Base-by-base conservation (phyloP, 2,113 vertebrate genomes). In the Notothenia rossii region DNA sequence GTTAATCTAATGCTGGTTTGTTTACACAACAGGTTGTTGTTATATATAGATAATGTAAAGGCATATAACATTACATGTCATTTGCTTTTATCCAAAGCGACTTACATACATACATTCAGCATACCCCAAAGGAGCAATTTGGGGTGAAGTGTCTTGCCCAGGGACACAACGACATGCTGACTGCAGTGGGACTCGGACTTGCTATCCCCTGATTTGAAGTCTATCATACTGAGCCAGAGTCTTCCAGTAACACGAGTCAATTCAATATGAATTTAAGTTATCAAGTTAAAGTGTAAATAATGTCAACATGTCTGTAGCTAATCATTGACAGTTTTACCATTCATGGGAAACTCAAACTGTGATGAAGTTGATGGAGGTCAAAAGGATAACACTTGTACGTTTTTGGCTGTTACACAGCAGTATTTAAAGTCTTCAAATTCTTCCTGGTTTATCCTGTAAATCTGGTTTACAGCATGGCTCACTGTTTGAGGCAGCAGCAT, bases 211-310 rank as follows among this genome's bases (percentile, higher is more conserved):
- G 29, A 4, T 29, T 29, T 3, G 29, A 29, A 29, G 29, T 29
- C 3, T 3, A 29, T 29, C 29, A 29, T 29, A 25, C 25, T 25
- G 25, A 25, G 25, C 29, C 29, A 29, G 3, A 29, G 29, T 29
- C 29, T 29, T 29, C 29, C 29, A 29, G 3, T 29, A 29, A 29
- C 29, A 29, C 3, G 3, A 29, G 29, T 29, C 29, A 29, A 29
- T 29, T 29, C 0, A 3, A 29, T 29, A 29, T 29, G 29, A 29
- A 29, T 53, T 4, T 5, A 50, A 29, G 50, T 36, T 20, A n/a
- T 40, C 10, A 11, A 54, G 29, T 54, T 68, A 68, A 68, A 68
- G 12, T 12, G 40, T n/a, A 7, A 72, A 25, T 73, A 50, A 36
- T 11, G 12, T 51, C 2, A 13, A 15, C 11, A 11, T 53, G 14